These are phyloP conservation scores for Salpingus planirostris DNA, from an alignment of 2,888 invertebrate species.

Conservation along the genomic window DNA sequence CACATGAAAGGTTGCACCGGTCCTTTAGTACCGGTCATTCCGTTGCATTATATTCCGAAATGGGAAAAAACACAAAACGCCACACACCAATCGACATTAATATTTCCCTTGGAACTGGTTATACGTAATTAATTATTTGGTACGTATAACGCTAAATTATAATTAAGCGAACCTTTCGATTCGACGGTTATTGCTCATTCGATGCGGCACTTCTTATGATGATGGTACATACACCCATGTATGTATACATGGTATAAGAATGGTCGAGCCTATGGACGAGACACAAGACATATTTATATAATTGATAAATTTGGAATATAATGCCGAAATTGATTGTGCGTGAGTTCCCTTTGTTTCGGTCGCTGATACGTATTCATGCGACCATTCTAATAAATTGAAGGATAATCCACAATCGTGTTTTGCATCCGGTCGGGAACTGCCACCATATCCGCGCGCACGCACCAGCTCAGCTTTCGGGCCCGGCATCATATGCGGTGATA, in stretches of 20 bases:
- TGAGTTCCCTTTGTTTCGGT: too few species aligned
- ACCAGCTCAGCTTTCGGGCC: not conserved
- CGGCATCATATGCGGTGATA: too few species aligned
- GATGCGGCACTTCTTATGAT: too few species aligned
- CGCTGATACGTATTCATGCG: too few species aligned
- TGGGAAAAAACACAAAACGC: slow-evolving; percentile 1
- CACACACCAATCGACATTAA: slow-evolving; percentile 1
- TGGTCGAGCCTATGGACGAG: too few species aligned
- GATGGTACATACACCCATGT: too few species aligned
- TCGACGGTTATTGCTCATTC: too few species aligned
- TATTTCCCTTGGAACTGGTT: slow-evolving; percentile 12
- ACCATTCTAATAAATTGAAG: slow-evolving; percentile 11
- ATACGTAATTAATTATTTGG: slow-evolving; percentile 15
- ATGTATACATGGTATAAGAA: too few species aligned
- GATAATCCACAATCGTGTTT: slow-evolving; percentile 30
- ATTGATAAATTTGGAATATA: too few species aligned
- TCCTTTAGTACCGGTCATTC: slow-evolving; percentile 22
- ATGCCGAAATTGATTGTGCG: too few species aligned
- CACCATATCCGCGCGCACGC: slow-evolving; percentile 27
- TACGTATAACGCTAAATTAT: slow-evolving; percentile 14
- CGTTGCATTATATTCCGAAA: slow-evolving; percentile 13
- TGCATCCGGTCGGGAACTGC: slow-evolving; percentile 27
- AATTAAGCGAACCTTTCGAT: too few species aligned
- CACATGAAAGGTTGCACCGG: slow-evolving; percentile 26
- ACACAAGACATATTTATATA: too few species aligned